Percentiles rank a stretch among this genome's conserved stretches.
These are phyloP conservation scores for Desmodus rotundus DNA, from an alignment of 2,113 vertebrate species.

Conservation along the genomic window DNA sequence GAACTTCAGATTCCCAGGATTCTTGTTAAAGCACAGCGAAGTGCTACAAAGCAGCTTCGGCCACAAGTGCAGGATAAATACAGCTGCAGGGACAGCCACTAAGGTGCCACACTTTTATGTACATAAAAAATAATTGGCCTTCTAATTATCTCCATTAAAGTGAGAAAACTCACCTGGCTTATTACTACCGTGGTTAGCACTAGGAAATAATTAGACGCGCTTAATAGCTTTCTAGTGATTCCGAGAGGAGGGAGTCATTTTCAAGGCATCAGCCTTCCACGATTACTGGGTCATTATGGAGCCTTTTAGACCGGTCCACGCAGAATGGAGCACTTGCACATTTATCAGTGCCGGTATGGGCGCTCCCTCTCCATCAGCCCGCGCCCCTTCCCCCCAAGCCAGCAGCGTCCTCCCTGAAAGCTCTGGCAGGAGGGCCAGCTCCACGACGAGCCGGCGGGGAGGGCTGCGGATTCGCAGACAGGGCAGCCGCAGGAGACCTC, in stretches of 20 bases:
- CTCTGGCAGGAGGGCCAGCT: not conserved
- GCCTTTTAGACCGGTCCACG: not conserved
- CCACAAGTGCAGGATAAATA: not conserved
- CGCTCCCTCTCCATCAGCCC: rapidly evolving
- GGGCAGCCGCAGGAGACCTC: not conserved
- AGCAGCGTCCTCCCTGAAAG: not conserved
- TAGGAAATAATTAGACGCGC: not conserved
- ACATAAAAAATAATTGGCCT: not conserved
- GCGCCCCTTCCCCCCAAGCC: not conserved
- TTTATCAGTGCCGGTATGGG: not conserved
- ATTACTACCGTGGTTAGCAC: slow-evolving; percentile 25
- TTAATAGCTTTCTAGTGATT: not conserved
- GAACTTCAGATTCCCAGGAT: not conserved
- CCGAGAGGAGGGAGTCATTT: not conserved
- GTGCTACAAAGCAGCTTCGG: not conserved
- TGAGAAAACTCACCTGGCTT: not conserved
- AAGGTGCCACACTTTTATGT: not conserved
- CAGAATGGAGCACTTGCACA: not conserved
- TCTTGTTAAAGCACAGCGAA: not conserved
- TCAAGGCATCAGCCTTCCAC: not conserved
- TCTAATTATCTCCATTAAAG: slow-evolving; percentile 4
- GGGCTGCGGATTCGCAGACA: not conserved
- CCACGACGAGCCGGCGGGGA: too few relatives aligned
- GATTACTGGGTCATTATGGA: not conserved
- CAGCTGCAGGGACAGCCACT: rapidly evolving